phyloP scores from a whole-genome alignment of 2,113 vertebrate species.

The Tetrao urogallus region DNA sequence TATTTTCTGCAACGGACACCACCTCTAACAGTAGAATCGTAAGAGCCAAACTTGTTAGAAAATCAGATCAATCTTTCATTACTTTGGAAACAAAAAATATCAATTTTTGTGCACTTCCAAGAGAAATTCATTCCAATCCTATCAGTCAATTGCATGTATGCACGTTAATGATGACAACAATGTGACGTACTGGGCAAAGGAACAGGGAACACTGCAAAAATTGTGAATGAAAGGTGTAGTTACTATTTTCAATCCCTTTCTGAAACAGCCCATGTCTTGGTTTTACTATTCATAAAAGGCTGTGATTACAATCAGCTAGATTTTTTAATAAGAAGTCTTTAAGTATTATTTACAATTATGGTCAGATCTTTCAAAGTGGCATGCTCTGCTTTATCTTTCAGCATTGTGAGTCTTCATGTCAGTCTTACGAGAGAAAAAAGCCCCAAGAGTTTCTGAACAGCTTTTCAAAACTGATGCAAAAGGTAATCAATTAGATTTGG shows the following conservation, averaged over 20 bases:
- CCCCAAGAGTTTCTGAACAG: conserved; percentile 69
- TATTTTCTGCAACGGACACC: not conserved
- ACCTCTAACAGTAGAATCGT: not conserved
- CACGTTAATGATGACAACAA: not conserved
- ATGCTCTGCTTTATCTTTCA: conserved; percentile 54
- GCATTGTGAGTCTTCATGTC: conserved; percentile 66
- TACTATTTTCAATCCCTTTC: not conserved
- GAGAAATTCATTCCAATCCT: not conserved
- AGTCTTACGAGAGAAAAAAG: conserved; percentile 52
- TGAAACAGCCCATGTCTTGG: not conserved
- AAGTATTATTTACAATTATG: not conserved
- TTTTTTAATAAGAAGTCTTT: not conserved
- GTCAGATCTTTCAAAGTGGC: not conserved
- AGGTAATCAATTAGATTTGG: conserved; percentile 65
- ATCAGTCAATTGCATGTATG: accelerated
- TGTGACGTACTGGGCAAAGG: accelerated
- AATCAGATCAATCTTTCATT: not conserved
- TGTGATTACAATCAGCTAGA: not conserved
- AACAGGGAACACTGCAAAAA: not conserved
- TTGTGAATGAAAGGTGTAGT: accelerated
- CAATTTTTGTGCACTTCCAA: not conserved
- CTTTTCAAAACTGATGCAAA: conserved; percentile 67
- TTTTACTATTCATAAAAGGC: not conserved
- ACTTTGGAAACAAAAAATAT: not conserved
- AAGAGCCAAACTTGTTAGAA: not conserved